A percentile compares a stretch with the other conserved stretches of the same genome.
phyloP scores from a whole-genome alignment of 2,797 vertebrate species.

The Micrastur ruficollis region DNA sequence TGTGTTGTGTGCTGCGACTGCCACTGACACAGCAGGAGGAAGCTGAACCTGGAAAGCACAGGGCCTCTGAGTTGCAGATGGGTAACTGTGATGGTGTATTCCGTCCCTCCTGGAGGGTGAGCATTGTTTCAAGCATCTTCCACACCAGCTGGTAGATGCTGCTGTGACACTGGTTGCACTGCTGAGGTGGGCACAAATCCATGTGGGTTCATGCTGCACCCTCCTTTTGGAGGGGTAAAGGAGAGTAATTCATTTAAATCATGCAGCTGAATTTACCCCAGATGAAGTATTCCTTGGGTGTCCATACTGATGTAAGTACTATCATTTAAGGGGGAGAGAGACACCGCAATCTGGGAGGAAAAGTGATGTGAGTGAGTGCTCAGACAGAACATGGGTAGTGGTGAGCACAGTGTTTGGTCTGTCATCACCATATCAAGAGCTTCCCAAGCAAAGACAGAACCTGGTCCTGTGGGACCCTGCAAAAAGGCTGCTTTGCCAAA shows the following conservation, averaged over 20 bases:
- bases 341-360: fast-evolving
- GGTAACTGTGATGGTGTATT: fast-evolving
- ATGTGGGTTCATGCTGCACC: not conserved
- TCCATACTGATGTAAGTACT: not conserved
- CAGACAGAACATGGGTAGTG: not conserved
- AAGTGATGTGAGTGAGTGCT: not conserved
- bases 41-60: not conserved
- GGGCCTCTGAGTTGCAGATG: not conserved
- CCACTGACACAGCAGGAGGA: not conserved
- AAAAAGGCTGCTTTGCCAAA: not conserved
- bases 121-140: not conserved
- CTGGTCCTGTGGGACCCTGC: not conserved
- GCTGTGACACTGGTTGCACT: not conserved
- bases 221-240: not conserved
- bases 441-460: not conserved
- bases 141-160: not conserved
- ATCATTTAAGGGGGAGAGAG: not conserved
- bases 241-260: not conserved
- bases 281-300: not conserved
- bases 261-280: not conserved
- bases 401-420: not conserved
- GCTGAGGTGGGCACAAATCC: not conserved
- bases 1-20: not conserved
- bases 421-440: not conserved
- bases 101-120: not conserved